Percentiles rank a stretch among this genome's conserved stretches.
These are phyloP conservation scores for Fulica atra DNA, from an alignment of 2,113 vertebrate species.

Conservation along the genomic window DNA sequence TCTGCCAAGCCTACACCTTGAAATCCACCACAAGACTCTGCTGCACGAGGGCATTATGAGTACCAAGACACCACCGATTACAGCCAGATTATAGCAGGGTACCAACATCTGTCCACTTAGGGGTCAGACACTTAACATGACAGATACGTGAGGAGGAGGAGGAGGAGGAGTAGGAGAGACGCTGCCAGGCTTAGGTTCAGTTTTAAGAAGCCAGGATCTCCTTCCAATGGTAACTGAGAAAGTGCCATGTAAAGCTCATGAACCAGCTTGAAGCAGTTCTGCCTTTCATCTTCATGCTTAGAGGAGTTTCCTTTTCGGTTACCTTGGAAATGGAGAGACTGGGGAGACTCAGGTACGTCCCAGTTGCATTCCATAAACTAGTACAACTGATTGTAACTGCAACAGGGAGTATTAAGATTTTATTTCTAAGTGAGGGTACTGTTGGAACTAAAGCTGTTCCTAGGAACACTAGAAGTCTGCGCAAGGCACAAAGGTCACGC, in stretches of 20 bases:
- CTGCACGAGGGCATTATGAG: neutral
- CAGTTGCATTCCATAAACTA: neutral
- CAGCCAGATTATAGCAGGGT: neutral
- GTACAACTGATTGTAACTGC: neutral
- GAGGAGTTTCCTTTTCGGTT: constrained; percentile 13
- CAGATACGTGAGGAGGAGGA: neutral
- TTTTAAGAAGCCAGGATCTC: constrained; percentile 29
- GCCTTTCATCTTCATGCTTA: neutral
- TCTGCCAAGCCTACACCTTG: neutral
- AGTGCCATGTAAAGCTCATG: neutral
- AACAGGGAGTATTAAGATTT: neutral
- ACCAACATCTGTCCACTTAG: neutral
- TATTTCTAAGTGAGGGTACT: constrained; percentile 7
- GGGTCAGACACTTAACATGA: neutral
- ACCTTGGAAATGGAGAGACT: constrained; percentile 4
- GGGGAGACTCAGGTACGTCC: constrained; percentile 2
- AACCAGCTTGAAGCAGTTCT: neutral
- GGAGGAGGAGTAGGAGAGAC: neutral
- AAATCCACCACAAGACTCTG: neutral
- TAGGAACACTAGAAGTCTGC: neutral
- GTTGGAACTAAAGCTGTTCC: neutral
- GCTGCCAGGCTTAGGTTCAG: neutral
- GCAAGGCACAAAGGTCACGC: constrained; percentile 21
- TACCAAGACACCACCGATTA: neutral
- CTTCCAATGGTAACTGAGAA: constrained; percentile 35